Evolutionary conservation across 2,888 invertebrate species (phyloP).

Genomic region (Gandaritis pyraliata): DNA sequence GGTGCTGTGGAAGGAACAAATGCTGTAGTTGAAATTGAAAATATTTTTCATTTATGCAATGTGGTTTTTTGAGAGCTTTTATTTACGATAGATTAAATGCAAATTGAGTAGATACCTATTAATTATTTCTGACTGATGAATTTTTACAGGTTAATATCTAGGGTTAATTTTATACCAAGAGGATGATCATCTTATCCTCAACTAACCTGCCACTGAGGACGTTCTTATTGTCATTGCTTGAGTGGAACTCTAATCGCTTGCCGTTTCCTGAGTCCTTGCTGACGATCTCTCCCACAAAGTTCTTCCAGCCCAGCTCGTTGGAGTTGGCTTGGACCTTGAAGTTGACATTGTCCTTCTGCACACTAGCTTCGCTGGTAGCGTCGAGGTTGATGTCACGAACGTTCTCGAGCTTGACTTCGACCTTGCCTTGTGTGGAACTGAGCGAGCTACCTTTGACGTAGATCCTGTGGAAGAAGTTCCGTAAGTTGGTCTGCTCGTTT

Average conservation of each 20-base stretch:
- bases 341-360: slow-evolving; percentile 87
- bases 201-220: slow-evolving; percentile 88
- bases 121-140: no score
- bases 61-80: no score
- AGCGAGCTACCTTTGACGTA: slow-evolving; percentile 69
- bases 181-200: not conserved
- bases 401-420: slow-evolving; percentile 82
- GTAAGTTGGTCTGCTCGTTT: not conserved
- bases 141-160: no score
- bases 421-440: slow-evolving; percentile 84
- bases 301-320: slow-evolving; percentile 86
- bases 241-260: slow-evolving; percentile 86
- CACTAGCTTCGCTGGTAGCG: slow-evolving; percentile 79
- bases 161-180: no score
- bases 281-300: slow-evolving; percentile 86
- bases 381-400: slow-evolving; percentile 82
- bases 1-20: slow-evolving; percentile 71
- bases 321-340: slow-evolving; percentile 86
- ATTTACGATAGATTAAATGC: no score
- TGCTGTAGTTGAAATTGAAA: no score
- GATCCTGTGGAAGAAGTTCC: slow-evolving; percentile 51
- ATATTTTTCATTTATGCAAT: not conserved
- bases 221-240: slow-evolving; percentile 87
- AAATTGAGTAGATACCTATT: no score
- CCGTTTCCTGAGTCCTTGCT: slow-evolving; percentile 85